These are phyloP conservation scores for Gadus macrocephalus DNA, from an alignment of 2,113 vertebrate species.

Conservation along the genomic window DNA sequence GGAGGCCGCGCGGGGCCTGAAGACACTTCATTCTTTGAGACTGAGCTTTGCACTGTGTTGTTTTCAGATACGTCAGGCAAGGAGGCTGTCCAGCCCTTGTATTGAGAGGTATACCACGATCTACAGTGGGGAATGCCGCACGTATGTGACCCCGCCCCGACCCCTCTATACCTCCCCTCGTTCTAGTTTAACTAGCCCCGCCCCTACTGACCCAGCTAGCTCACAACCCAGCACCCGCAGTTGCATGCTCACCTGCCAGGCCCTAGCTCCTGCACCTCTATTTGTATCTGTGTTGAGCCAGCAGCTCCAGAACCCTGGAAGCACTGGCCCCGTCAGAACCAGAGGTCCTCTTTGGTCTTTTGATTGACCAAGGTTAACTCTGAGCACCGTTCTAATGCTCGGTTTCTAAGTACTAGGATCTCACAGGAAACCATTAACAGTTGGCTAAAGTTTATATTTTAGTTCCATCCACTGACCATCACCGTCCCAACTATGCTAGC, in stretches of 20 bases:
- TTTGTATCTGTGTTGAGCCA: no score
- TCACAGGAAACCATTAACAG: no score
- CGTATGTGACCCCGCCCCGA: constrained; percentile 77
- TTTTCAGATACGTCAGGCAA: constrained; percentile 96
- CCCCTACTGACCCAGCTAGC: not conserved
- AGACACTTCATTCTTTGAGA: constrained; percentile 53
- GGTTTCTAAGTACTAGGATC: no score
- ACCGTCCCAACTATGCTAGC: no score
- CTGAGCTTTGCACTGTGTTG: constrained; percentile 84
- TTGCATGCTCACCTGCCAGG: constrained; percentile 9
- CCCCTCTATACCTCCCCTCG: not conserved
- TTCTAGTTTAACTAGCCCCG: not conserved
- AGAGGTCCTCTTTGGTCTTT: no score
- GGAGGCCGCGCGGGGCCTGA: no score
- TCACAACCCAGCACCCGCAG: constrained; percentile 5
- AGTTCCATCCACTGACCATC: no score
- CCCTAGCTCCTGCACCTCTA: not conserved
- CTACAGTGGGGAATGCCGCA: constrained; percentile 87
- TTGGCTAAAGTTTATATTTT: no score
- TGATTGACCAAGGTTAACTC: no score
- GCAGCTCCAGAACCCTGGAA: no score
- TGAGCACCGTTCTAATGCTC: no score
- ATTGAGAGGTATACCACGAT: constrained; percentile 92
- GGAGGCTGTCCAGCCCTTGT: constrained; percentile 96
- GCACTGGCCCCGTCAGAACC: no score